Evolutionary conservation across 2,888 invertebrate species (phyloP), one percentile per base, ranked within the genome.

Genomic region (Cetonia aurata): DNA sequence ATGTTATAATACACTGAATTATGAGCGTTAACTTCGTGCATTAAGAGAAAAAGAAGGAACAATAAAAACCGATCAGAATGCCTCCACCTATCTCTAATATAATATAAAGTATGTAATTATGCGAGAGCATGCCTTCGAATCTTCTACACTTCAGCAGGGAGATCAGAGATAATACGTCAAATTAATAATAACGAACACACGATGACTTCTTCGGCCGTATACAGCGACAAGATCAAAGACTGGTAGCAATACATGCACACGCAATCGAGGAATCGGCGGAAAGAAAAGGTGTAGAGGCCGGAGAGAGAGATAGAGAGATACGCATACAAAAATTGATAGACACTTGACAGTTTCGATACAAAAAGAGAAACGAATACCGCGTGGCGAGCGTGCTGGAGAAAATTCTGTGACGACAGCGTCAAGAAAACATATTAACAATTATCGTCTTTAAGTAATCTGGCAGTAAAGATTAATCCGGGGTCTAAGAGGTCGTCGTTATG

Each of bases 111-210:
- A 62, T 62, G 62, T 62, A 62, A 62, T 62, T 62, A 62, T 62
- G 37, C 31, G 62, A 62, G 62, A 37, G 62, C 62, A 62, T 62
- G 62, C 62, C 48, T 62, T 50, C 59, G 53, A 50, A 48, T 62
- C 46, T 62, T 62, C 33, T 33, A 62, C 62, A 62, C 62, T 48
- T 62, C 62, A 62, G 48, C 62, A 50, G 62, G 31, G 50, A 62
- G 62, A 62, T 62, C 62, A 12, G 48, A 62, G 62, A 62, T 62
- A 62, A 62, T 62, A 48, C 33, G 62, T 62, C 62, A 62, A 62
- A 62, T 62, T 62, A 62, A 62, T 62, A 62, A 62, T 62, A 62
- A 62, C 62, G 62, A 62, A 62, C 62, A 62, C 62, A 19, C 62
- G 62, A 62, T 62, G 62, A 48, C 48, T 62, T 62, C 62, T 50